Base-by-base conservation (phyloP, 2,113 vertebrate species). In the Leptobrachium leishanense region DNA sequence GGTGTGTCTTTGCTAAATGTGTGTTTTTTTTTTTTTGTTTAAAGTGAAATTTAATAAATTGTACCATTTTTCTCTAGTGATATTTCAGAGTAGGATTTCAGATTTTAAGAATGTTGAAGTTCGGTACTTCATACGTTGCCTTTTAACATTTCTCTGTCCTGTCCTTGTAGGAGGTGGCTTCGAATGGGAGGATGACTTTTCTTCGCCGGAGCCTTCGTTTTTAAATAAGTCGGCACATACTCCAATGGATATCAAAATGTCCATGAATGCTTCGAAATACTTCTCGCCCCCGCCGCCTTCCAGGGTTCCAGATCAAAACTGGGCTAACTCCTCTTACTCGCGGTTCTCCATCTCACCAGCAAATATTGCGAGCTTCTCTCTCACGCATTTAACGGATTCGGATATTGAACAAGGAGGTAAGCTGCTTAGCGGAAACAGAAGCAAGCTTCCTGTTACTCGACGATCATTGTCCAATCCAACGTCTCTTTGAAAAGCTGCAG, bases 381-480 rank as follows among this genome's bases (percentile, higher is more conserved):
- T 99, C n/a, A 98, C 97, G 0, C 97, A 99, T 83, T 93, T 99
- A 46, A 98, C 97, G 0, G 97, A 99, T 90, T 99, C 97, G 0
- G 97, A 99, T 89, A 96, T 96, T 2, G 97, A 99, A 68, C 97
- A 98, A 90, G 97, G 96, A 91, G 96, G 97, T 91, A 85, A 95
- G 96, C 10, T 9, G 2, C 10, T 11, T 65, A 41, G 20, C 20
- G 20, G 20, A 31, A 31, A 31, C 20, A 31, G 20, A 31, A 31
- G 20, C 20, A 31, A 31, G 20, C 20, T 31, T 31, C 20, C 20
- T 31, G 20, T 31, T 31, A 31, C 20, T 31, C 20, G 1, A 31
- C 20, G 20, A 31, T 31, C 20, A 31, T 31, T 31, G 20, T 31
- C 20, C 20, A 31, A 31, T 31, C 20, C 20, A 31, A 31, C 20